Evolutionary conservation across 2,113 vertebrate species (phyloP).

Genomic region (Tupaia chinensis): DNA sequence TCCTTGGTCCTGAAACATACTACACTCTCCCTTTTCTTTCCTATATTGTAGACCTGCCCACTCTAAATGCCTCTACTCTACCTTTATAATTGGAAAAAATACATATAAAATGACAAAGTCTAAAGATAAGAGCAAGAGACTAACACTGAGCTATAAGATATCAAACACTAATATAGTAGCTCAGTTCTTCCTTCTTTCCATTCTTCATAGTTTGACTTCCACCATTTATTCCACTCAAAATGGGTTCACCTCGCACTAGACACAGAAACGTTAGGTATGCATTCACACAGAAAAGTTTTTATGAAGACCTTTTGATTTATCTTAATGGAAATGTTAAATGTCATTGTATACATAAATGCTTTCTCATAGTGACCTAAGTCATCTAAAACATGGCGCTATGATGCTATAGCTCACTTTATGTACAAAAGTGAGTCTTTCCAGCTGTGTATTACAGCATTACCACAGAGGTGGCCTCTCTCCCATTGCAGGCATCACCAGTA

Average conservation of each 20-base stretch:
- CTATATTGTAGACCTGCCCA: neutral
- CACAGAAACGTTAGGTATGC: neutral
- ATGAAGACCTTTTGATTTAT: neutral
- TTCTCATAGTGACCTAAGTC: neutral
- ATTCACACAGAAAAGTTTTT: neutral
- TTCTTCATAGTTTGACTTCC: neutral
- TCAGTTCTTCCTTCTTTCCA: neutral
- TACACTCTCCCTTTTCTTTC: neutral
- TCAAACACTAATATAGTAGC: neutral
- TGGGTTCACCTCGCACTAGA: neutral
- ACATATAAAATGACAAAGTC: neutral
- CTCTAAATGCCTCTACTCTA: neutral
- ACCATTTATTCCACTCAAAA: neutral
- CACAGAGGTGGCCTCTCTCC: neutral
- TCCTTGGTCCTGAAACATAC: neutral
- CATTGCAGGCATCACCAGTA: neutral
- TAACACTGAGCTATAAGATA: neutral
- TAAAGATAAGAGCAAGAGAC: neutral
- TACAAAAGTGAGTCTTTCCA: neutral
- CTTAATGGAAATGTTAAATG: neutral
- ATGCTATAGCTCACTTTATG: too few species aligned
- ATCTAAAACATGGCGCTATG: neutral
- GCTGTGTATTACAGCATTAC: neutral
- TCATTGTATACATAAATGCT: neutral
- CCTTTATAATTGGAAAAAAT: neutral